Evolutionary conservation across 2,113 vertebrate genomes (phyloP), one percentile per base, ranked within the genome.

Genomic region (Paramisgurnus dabryanus): DNA sequence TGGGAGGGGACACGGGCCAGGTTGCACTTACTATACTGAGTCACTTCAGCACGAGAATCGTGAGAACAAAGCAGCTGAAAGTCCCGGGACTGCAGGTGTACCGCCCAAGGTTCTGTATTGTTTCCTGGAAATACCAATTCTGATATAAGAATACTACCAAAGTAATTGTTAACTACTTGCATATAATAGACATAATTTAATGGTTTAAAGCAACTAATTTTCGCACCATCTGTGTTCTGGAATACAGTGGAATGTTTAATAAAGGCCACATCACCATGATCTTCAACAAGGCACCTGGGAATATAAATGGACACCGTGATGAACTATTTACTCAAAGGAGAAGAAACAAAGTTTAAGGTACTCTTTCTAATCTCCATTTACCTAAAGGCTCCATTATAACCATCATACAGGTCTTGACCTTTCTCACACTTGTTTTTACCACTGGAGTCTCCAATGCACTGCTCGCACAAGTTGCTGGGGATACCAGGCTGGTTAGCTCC

Each of bases 11-110:
- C 94, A 60, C 83, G 91, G 7, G 95, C 97, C 91, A 98, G 91
- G 87, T 95, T 90, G 80, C 98, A 99, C 60, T 87, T 12, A 0
- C 71, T 86, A 85, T 95, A 99, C 86, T 97, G 94, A 2, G 66
- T 83, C 60, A 95, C 95, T 76, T 97, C 95, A 0, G 95, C 95
- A 81, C 94, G 95, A 27, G 91, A 92, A 60, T 90, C 91, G 0
- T 97, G 95, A 71, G 90, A 89, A 80, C 98, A 99, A 55, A 99
- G 92, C 71, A 99, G 93, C 89, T 98, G 95, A 82, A 95, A 99
- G 67, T 97, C 89, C 40, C 70, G 89, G 0, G 92, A 92, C 5
- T 43, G 85, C 66, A 98, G 89, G 34, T 84, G 68, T 0, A 34
- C 6, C 1, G 96, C 88, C 97, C 98, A 98, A 0, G 89, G 9